These are phyloP conservation scores for Melolontha melolontha DNA, from an alignment of 2,888 invertebrate species.

Conservation along the genomic window DNA sequence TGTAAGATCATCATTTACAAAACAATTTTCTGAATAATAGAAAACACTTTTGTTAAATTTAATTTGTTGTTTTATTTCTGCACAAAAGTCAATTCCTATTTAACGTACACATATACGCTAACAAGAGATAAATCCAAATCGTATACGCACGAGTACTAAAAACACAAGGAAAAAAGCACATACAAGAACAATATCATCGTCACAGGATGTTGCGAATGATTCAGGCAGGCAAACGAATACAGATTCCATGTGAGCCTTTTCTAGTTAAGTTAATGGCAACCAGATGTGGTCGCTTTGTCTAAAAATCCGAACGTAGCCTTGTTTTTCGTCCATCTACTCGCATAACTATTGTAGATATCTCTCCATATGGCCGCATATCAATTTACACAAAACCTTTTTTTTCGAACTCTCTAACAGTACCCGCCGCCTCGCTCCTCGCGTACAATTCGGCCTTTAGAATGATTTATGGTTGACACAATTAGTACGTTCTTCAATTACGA, in stretches of 20 bases:
- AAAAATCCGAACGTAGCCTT: slow-evolving; percentile 54
- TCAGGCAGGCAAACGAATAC: slow-evolving; percentile 46
- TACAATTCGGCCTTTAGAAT: slow-evolving; percentile 16
- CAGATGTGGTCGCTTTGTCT: slow-evolving; percentile 58
- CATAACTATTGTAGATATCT: slow-evolving; percentile 57
- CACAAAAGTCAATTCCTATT: too few species aligned
- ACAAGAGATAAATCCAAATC: slow-evolving; percentile 3
- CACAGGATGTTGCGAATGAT: slow-evolving; percentile 51
- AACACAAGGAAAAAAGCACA: slow-evolving; percentile 8
- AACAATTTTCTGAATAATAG: too few species aligned
- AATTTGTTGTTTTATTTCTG: too few species aligned
- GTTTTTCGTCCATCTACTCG: slow-evolving; percentile 57
- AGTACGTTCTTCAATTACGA: slow-evolving; percentile 1
- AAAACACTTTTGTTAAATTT: too few species aligned
- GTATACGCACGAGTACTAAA: slow-evolving; percentile 22
- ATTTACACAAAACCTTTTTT: slow-evolving; percentile 51
- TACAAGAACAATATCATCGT: slow-evolving; percentile 37
- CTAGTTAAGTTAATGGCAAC: slow-evolving; percentile 57
- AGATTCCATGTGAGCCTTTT: slow-evolving; percentile 49
- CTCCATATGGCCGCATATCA: slow-evolving; percentile 55
- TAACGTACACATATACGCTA: too few species aligned
- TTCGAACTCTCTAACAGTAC: slow-evolving; percentile 10
- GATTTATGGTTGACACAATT: slow-evolving; percentile 27
- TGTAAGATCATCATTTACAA: too few species aligned
- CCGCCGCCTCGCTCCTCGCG: slow-evolving; percentile 9